Base-by-base conservation (phyloP, 2,797 vertebrate genomes). In the Darevskia nairensis region DNA sequence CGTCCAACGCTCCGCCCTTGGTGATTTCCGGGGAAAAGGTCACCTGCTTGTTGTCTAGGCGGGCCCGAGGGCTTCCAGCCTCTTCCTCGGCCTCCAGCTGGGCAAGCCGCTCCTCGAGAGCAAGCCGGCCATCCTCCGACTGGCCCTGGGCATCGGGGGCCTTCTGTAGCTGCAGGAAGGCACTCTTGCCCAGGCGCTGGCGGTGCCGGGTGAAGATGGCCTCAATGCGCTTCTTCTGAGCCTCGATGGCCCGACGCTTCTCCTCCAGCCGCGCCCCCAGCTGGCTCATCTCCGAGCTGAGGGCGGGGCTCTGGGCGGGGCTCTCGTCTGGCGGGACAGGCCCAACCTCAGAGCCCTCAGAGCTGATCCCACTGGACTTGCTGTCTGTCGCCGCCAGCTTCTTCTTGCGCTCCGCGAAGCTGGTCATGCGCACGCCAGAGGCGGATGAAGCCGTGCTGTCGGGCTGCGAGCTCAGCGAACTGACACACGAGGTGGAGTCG, bases 211-310 rank as follows among this genome's bases (percentile, higher is more conserved):
- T 97, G 87, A 98, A 99, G 93, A 99, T 98, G 81, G 98, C 98
- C 92, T 99, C 98, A 0, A 99, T 99, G 68, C 98, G 97, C 86
- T 98, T 98, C 95, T 99, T 99, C 94, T 99, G 98, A 1, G 98
- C 98, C 94, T 99, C 98, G 0, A 99, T 99, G 78, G 98, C 98
- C 78, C 96, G 97, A 7, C 98, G 97, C 77, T 98, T 98, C 93
- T 99, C 98, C 93, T 98, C 98, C 32, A 99, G 97, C 8, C 98
- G 97, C 10, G 93, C 97, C 1, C 98, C 98, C 21, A 99, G 95
- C 94, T 99, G 98, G 0, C 96, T 97, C 98, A 98, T 97, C 90
- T 99, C 98, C 0, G 97, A 98, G 85, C 94, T 98, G 87, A 98
- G 97, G 32, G 98, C 96, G 1, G 98, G 98, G 93, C 97, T 97